These are phyloP conservation scores for Rhinogobio ventralis DNA, from an alignment of 2,797 vertebrate genomes.

Conservation along the genomic window DNA sequence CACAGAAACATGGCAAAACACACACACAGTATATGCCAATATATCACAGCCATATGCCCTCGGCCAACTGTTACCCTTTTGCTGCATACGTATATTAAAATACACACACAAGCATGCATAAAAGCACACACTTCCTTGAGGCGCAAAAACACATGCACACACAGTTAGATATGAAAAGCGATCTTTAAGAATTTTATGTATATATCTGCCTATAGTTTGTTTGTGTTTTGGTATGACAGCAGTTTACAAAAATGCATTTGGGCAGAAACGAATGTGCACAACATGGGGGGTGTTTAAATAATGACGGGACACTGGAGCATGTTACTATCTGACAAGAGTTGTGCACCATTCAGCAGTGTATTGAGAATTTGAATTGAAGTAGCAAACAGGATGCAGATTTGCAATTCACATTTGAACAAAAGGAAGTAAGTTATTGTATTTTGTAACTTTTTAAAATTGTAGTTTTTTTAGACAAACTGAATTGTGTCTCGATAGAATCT, in stretches of 20 bases:
- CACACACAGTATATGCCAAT: background rate
- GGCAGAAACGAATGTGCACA: background rate
- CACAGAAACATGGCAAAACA: slow-evolving; percentile 18
- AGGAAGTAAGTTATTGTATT: background rate
- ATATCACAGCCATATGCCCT: background rate
- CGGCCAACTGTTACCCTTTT: background rate
- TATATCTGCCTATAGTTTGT: background rate
- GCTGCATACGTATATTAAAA: slow-evolving; percentile 19
- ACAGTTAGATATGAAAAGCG: background rate
- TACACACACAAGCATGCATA: background rate
- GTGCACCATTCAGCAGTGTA: background rate
- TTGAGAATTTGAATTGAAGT: background rate
- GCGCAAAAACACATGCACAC: background rate
- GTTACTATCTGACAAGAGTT: background rate
- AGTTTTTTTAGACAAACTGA: background rate
- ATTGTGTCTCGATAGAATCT: background rate
- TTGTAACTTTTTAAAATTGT: background rate
- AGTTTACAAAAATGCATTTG: slow-evolving; percentile 12
- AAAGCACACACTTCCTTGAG: background rate
- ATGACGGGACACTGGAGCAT: background rate
- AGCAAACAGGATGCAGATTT: background rate
- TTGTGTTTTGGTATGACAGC: background rate
- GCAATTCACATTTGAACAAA: background rate
- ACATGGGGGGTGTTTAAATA: background rate
- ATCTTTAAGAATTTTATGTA: background rate